Conservation (phyloP, 2,113 vertebrate species). For the Labeo catla region DNA sequence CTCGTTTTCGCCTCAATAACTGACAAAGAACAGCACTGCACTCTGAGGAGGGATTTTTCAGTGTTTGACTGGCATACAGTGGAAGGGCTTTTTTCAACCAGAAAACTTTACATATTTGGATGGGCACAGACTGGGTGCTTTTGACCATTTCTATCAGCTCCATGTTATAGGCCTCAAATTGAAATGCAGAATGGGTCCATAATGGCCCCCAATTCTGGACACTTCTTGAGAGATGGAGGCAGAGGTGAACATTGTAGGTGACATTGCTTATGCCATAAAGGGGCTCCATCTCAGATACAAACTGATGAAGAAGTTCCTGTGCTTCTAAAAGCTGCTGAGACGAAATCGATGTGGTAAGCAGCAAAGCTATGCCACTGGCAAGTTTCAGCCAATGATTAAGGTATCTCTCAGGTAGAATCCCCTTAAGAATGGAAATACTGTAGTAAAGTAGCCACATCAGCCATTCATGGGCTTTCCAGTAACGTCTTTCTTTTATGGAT, state of each 20-base stretch:
- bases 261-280: slow-evolving; percentile 29
- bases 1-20: not conserved
- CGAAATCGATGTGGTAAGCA: not conserved
- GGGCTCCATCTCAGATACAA: slow-evolving; percentile 41
- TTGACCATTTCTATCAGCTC: slow-evolving; percentile 9
- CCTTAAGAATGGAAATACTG: too few relatives aligned
- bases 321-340: slow-evolving; percentile 27
- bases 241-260: slow-evolving; percentile 35
- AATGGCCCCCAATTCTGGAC: slow-evolving; percentile 18
- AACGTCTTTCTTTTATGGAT: too few relatives aligned
- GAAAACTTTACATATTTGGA: slow-evolving; percentile 23
- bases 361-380: too few relatives aligned
- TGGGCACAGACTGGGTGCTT: slow-evolving; percentile 20
- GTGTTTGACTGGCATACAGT: slow-evolving; percentile 6
- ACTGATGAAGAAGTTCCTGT: slow-evolving; percentile 23
- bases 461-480: too few relatives aligned
- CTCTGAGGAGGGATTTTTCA: slow-evolving; percentile 10
- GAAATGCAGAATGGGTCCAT: slow-evolving; percentile 27
- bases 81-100: slow-evolving; percentile 23
- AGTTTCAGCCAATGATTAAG: too few relatives aligned
- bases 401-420: too few relatives aligned
- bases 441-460: too few relatives aligned
- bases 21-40: not conserved
- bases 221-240: slow-evolving; percentile 28
- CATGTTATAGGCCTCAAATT: slow-evolving; percentile 21